phyloP scores from a whole-genome alignment of 2,888 invertebrate species.

The Cinara cedri region DNA sequence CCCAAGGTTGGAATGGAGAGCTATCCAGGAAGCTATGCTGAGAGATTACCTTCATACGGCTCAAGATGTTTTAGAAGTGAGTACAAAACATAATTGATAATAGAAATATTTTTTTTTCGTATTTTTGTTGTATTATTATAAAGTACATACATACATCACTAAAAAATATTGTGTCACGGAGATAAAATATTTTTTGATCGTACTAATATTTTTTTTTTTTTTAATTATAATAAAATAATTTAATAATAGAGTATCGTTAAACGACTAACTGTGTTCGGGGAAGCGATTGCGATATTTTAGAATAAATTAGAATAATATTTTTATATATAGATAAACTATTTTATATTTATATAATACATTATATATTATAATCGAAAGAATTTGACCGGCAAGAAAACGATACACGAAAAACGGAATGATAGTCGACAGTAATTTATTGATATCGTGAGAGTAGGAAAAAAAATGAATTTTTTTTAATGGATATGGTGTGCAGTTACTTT shows the following conservation, averaged over 20 bases:
- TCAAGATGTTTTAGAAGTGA: slow-evolving; percentile 91
- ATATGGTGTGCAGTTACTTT: slow-evolving; percentile 53
- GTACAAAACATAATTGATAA: slow-evolving; percentile 59
- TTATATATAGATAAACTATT: neutral
- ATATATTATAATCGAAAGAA: neutral
- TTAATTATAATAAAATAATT: neutral
- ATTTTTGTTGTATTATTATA: neutral
- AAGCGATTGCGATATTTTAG: neutral
- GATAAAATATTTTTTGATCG: slow-evolving; percentile 41
- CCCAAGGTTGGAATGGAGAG: slow-evolving; percentile 95
- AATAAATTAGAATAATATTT: slow-evolving; percentile 7
- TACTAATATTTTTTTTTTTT: slow-evolving; percentile 38
- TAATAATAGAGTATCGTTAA: neutral
- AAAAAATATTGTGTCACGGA: slow-evolving; percentile 30
- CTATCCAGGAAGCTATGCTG: slow-evolving; percentile 95
- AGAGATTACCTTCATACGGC: slow-evolving; percentile 94
- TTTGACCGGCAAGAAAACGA: neutral
- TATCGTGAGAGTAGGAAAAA: slow-evolving; percentile 36
- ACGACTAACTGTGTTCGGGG: neutral
- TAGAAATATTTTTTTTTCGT: neutral
- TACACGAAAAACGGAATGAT: neutral
- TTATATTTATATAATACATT: slow-evolving; percentile 8
- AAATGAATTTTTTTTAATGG: slow-evolving; percentile 31
- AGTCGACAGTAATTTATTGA: slow-evolving; percentile 34
- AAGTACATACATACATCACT: too few relatives aligned